Evolutionary conservation across 2,888 invertebrate genomes (phyloP).

Genomic region (Ophion ellenae): DNA sequence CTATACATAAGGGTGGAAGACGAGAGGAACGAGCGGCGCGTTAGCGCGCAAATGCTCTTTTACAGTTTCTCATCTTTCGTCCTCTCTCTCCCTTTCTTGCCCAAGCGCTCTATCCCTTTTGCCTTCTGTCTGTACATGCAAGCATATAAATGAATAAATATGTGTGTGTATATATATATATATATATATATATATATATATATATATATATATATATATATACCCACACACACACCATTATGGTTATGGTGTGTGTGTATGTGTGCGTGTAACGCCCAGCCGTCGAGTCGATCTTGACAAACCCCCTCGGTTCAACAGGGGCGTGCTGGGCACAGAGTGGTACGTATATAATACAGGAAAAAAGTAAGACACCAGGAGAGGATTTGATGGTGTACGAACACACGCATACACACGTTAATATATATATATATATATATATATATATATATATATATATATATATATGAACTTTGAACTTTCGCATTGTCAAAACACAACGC

Average conservation of each 20-base stretch:
- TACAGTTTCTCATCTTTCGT: slow-evolving; percentile 58
- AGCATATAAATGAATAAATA: neutral
- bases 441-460: too few relatives aligned
- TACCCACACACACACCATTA: neutral
- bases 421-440: slow-evolving; percentile 10
- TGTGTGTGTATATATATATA: neutral
- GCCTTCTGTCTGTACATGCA: neutral
- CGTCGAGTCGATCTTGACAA: slow-evolving; percentile 47
- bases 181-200: neutral
- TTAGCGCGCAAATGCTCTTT: slow-evolving; percentile 68
- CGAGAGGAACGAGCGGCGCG: slow-evolving; percentile 14
- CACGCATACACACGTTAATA: neutral
- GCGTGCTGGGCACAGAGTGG: slow-evolving; percentile 73
- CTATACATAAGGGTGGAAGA: slow-evolving; percentile 15
- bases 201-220: neutral
- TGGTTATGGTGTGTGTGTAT: too few relatives aligned
- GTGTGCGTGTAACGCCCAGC: slow-evolving; percentile 12
- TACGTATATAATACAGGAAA: slow-evolving; percentile 63
- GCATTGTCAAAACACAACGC: too few relatives aligned
- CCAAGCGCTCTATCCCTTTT: slow-evolving; percentile 13
- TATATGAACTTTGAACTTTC: too few relatives aligned
- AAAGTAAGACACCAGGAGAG: slow-evolving; percentile 4
- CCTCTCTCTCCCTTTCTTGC: slow-evolving; percentile 39
- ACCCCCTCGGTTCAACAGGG: slow-evolving; percentile 65
- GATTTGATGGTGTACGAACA: neutral